A percentile compares a stretch with the other conserved stretches of the same genome.
Conservation (phyloP, 2,888 invertebrate genomes). For the Barypeithes pellucidus region DNA sequence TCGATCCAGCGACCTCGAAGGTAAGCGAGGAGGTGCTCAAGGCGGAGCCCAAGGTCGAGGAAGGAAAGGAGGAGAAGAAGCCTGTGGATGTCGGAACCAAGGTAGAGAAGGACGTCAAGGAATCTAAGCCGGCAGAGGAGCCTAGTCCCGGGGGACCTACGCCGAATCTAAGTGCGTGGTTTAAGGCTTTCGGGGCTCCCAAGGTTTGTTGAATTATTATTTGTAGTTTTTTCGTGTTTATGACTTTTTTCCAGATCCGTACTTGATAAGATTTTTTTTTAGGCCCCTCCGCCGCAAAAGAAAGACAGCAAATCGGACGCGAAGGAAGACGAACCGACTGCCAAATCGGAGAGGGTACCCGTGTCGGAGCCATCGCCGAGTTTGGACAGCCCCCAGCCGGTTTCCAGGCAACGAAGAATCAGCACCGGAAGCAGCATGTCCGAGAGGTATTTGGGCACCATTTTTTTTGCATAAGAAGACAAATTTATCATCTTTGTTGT, state of each 20-base stretch:
- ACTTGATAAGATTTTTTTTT: no score
- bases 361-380: constrained; percentile 64
- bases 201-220: constrained; percentile 69
- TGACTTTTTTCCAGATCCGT: no score
- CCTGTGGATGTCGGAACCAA: constrained; percentile 4
- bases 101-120: constrained; percentile 48
- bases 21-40: constrained; percentile 6
- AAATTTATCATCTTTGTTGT: neutral
- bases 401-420: constrained; percentile 77
- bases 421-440: constrained; percentile 88
- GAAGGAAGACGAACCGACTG: constrained; percentile 67
- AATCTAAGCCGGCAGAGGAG: constrained; percentile 63
- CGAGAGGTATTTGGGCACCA: constrained; percentile 71
- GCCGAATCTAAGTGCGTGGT: constrained; percentile 93
- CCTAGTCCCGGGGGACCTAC: constrained; percentile 75
- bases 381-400: constrained; percentile 67
- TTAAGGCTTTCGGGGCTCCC: constrained; percentile 92
- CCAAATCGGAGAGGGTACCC: constrained; percentile 67
- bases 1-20: constrained; percentile 31
- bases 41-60: neutral
- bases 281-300: constrained; percentile 76
- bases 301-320: constrained; percentile 70
- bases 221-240: no score
- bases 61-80: no score
- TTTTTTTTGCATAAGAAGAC: constrained; percentile 3